These are phyloP conservation scores for Phrynosoma blainvillii DNA, from an alignment of 2,113 vertebrate species.

Conservation along the genomic window DNA sequence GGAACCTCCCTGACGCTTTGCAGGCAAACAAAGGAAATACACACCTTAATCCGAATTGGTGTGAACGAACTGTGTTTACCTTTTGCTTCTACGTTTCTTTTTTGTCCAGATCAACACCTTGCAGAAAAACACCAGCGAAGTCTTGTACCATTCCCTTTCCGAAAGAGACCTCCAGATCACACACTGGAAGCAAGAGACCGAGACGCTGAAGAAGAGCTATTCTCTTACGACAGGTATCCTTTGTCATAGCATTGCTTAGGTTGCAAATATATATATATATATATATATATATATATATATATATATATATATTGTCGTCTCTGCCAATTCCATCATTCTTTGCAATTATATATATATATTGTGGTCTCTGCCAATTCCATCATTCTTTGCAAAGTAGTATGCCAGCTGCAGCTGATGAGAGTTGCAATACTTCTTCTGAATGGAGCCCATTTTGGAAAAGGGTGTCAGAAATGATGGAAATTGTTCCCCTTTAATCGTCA, in stretches of 20 bases:
- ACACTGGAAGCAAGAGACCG: slow-evolving; percentile 67
- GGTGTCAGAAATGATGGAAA: too few species aligned
- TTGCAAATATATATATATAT: too few species aligned
- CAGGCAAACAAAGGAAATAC: neutral
- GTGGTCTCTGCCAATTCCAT: too few species aligned
- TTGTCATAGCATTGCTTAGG: neutral
- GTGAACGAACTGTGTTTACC: neutral
- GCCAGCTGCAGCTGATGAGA: too few species aligned
- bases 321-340: too few species aligned
- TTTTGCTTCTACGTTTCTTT: neutral
- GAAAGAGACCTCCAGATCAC: slow-evolving; percentile 78
- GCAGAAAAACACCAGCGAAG: slow-evolving; percentile 74
- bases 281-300: too few species aligned
- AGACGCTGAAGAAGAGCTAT: slow-evolving; percentile 72
- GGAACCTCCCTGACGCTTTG: neutral
- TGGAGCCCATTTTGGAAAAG: too few species aligned
- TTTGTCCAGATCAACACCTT: slow-evolving; percentile 64
- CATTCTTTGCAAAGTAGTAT: too few species aligned
- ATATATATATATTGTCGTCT: too few species aligned
- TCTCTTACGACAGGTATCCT: slow-evolving; percentile 69
- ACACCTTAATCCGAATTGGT: neutral
- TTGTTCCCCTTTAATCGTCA: too few species aligned
- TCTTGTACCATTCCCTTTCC: slow-evolving; percentile 67
- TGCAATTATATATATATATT: too few species aligned
- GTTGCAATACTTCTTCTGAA: too few species aligned